Evolutionary conservation across 2,797 vertebrate genomes (phyloP).

Genomic region (Characodon lateralis): DNA sequence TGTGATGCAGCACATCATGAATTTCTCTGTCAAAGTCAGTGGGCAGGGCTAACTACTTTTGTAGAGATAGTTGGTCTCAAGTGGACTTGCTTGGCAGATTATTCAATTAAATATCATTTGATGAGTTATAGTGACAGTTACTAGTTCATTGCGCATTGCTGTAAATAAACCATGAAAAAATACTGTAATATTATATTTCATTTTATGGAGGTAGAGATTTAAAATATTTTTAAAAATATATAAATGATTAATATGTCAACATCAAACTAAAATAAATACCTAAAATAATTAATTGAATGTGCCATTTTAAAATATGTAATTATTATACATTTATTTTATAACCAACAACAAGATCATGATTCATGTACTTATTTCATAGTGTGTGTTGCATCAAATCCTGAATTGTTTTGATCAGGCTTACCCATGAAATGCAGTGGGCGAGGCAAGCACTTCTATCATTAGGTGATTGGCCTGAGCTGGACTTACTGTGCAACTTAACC

Average conservation of each 20-base stretch:
- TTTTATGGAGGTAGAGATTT: background rate
- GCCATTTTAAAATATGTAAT: background rate
- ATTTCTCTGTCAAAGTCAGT: background rate
- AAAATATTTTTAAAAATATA: background rate
- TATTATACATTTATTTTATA: background rate
- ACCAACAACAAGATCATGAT: no score
- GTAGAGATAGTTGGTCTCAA: background rate
- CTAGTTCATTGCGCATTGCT: background rate
- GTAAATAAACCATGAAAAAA: background rate
- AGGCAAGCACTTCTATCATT: no score
- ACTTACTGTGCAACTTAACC: background rate
- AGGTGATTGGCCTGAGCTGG: no score
- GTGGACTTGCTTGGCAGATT: background rate
- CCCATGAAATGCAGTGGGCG: no score
- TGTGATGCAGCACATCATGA: background rate
- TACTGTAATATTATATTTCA: background rate
- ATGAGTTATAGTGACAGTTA: background rate
- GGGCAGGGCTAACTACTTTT: background rate
- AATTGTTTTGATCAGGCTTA: no score
- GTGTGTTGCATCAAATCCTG: no score
- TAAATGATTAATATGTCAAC: background rate
- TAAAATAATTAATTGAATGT: background rate
- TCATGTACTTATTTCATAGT: no score
- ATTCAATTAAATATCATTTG: background rate
- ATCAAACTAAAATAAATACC: background rate